Conservation (phyloP, 1,140 invertebrate genomes). For the Aphelinus atriplicis region DNA sequence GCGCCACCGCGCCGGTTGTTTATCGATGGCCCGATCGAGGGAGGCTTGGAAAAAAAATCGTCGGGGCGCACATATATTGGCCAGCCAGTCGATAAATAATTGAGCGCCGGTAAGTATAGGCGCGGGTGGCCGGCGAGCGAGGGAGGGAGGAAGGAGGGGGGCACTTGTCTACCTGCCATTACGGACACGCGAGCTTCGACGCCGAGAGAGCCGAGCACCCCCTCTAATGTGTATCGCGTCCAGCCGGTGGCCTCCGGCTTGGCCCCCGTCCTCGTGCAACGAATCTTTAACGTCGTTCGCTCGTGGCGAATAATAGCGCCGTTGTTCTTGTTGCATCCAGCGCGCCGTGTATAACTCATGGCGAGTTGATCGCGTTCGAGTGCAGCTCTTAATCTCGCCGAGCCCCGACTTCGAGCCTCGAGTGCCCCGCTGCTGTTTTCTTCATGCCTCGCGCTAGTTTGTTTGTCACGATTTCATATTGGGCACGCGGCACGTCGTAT, state of each 20-base stretch:
- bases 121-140: neutral
- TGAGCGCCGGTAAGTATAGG: conserved; percentile 44
- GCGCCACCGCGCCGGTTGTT: neutral
- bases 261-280: no score
- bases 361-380: no score
- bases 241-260: no score
- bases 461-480: neutral
- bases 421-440: no score
- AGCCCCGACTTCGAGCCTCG: no score
- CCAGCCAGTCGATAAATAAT: conserved; percentile 46
- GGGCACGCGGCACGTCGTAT: neutral
- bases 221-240: no score
- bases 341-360: no score
- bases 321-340: no score
- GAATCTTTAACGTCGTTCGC: no score
- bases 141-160: neutral
- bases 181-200: conserved; percentile 38
- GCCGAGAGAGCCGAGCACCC: no score
- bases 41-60: conserved; percentile 20
- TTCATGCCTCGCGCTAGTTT: neutral
- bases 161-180: conserved; percentile 37
- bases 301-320: no score
- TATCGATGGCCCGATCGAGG: neutral
- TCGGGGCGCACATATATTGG: neutral
- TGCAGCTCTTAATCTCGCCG: no score